Conservation (phyloP, 92 coral and sea anemone genomes). For the Phenganax subtilis region DNA sequence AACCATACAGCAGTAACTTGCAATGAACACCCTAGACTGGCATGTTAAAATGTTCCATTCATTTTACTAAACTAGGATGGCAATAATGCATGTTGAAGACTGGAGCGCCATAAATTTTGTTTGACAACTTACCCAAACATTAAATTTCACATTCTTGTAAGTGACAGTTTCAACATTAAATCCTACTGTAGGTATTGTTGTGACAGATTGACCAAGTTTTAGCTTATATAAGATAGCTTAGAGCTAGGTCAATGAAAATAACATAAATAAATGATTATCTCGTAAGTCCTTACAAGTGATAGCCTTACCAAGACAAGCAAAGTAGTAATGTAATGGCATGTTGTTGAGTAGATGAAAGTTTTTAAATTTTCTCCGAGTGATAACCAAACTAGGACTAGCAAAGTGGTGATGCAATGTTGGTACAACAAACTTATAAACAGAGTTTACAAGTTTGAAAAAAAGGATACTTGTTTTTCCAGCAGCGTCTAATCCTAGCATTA, state of each 20-base stretch:
- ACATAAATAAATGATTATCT: not conserved
- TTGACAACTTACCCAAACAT: constrained; percentile 86
- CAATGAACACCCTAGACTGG: too few species aligned
- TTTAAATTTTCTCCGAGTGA: too few species aligned
- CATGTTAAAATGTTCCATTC: too few species aligned
- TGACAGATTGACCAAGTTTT: constrained; percentile 94
- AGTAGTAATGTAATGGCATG: too few species aligned
- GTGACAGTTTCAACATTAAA: constrained; percentile 97
- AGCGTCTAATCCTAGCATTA: constrained; percentile 93
- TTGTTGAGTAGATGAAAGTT: too few species aligned
- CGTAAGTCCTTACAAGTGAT: too few species aligned
- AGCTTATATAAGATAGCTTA: constrained; percentile 91
- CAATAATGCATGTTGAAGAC: not conserved
- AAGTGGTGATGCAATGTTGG: too few species aligned
- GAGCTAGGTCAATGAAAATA: not conserved
- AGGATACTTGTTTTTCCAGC: constrained; percentile 99
- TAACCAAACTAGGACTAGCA: too few species aligned
- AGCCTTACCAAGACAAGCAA: too few species aligned
- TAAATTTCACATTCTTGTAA: constrained; percentile 84
- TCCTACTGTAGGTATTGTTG: constrained; percentile 99
- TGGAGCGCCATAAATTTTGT: not conserved
- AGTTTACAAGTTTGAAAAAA: constrained; percentile 5
- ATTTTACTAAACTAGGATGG: too few species aligned
- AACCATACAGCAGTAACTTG: too few species aligned
- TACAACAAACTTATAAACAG: not conserved